phyloP scores from a whole-genome alignment of 30 jellyfish, hydroid and myxozoan genomes.

The Hydractinia echinata region DNA sequence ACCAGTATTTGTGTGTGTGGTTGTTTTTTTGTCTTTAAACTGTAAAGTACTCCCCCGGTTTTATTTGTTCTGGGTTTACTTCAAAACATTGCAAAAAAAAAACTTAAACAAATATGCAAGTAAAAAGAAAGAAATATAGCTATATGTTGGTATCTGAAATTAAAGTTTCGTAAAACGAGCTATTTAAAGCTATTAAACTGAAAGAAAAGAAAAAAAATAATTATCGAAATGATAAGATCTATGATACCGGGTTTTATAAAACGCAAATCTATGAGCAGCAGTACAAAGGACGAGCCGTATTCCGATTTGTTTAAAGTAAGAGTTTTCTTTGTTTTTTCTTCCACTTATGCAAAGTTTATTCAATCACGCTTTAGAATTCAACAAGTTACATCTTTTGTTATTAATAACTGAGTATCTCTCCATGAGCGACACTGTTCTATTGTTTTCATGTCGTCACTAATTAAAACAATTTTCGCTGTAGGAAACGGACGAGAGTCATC shows the following conservation, averaged over 20 bases:
- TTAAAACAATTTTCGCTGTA: conserved; percentile 29
- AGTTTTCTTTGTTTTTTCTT: not conserved
- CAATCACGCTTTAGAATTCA: conserved; percentile 2
- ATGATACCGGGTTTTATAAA: conserved; percentile 29
- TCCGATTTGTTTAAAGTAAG: conserved; percentile 15
- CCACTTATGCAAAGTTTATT: not conserved
- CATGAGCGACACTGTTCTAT: conserved; percentile 14
- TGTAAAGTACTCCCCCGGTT: too few species aligned
- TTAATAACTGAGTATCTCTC: conserved; percentile 22
- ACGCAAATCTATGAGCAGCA: conserved; percentile 11
- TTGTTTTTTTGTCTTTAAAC: too few species aligned
- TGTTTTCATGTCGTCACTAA: conserved; percentile 26
- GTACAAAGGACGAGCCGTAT: conserved; percentile 1
- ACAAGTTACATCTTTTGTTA: conserved; percentile 18
- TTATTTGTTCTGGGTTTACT: too few species aligned
- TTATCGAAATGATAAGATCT: conserved; percentile 24
- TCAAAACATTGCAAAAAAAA: too few species aligned
- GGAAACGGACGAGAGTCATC: conserved; percentile 26
- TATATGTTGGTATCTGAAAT: too few species aligned
- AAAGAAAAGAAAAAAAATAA: not conserved
- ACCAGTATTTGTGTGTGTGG: too few species aligned
- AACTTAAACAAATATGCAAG: too few species aligned
- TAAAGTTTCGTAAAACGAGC: too few species aligned
- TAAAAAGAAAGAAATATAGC: too few species aligned
- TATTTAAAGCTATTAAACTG: too few species aligned